Base-by-base conservation (phyloP, 2,888 invertebrate genomes). In the Chrysolina haemoptera region DNA sequence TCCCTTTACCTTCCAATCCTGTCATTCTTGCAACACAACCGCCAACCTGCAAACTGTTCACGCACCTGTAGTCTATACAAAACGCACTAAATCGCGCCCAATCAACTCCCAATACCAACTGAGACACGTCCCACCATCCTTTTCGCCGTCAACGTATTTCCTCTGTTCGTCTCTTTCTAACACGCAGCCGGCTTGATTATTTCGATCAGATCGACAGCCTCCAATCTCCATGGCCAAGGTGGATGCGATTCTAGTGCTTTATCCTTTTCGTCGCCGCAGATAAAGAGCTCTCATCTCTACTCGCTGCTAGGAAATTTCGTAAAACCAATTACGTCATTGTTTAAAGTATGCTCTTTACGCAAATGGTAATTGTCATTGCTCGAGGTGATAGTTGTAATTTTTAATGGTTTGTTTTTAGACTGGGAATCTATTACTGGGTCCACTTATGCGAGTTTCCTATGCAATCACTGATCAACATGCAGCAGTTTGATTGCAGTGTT, bases 171-270 rank as follows among this genome's bases (percentile, higher is more conserved):
- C 59, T 59, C 59, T 5, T 22, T 55, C 35, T 55, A n/a, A 46
- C 2, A 27, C 35, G 35, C 59, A n/a, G 8, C 16, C 20, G 11
- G 55, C 72, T 72, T 63, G 72, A 63, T 68, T 72, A 63, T 68
- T 72, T 63, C 63, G 66, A 27, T 62, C 62, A 62, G 65, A 71
- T 50, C 66, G 59, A 35, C 35, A 35, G 35, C 35, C 35, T 35
- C 35, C 72, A 53, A 69, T 68, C 72, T 76, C 78, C 78, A 83
- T 79, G 83, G 82, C 81, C 83, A 83, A 83, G 81, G 82, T 78
- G 79, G 73, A 74, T 59, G 59, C 59, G 59, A 59, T 2, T 78
- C 81, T 79, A 80, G 77, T 69, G 74, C 73, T 78, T 76, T 78
- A 75, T 80, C 78, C 78, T 82, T 81, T 80, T 78, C 71, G 70